These are phyloP conservation scores for Alectura lathami DNA, from an alignment of 2,113 vertebrate genomes.

Conservation along the genomic window DNA sequence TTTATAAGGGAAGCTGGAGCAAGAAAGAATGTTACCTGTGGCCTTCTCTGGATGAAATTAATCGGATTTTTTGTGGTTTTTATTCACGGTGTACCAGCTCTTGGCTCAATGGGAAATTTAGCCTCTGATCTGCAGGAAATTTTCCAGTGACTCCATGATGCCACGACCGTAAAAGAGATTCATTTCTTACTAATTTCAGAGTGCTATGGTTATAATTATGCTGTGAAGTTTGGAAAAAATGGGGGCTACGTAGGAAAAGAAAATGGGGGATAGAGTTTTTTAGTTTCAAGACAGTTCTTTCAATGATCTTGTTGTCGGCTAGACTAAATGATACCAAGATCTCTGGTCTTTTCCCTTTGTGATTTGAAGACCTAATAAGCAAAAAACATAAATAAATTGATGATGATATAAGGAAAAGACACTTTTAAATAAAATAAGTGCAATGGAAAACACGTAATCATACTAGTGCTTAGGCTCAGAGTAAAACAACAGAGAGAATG, in stretches of 20 bases:
- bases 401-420: neutral
- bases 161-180: neutral
- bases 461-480: neutral
- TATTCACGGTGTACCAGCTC: neutral
- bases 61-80: neutral
- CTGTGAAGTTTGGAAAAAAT: neutral
- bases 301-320: neutral
- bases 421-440: neutral
- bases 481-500: neutral
- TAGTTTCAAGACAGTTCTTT: neutral
- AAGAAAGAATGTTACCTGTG: neutral
- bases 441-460: neutral
- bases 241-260: neutral
- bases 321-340: neutral
- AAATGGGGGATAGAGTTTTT: neutral
- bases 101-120: neutral
- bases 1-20: neutral
- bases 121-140: neutral
- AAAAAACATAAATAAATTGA: neutral
- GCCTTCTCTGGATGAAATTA: constrained; percentile 5
- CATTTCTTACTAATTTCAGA: neutral
- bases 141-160: neutral
- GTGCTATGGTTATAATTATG: neutral
- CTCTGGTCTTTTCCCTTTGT: neutral
- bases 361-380: neutral